Evolutionary conservation across 2,113 vertebrate species (phyloP).

Genomic region (Pardalotus punctatus): DNA sequence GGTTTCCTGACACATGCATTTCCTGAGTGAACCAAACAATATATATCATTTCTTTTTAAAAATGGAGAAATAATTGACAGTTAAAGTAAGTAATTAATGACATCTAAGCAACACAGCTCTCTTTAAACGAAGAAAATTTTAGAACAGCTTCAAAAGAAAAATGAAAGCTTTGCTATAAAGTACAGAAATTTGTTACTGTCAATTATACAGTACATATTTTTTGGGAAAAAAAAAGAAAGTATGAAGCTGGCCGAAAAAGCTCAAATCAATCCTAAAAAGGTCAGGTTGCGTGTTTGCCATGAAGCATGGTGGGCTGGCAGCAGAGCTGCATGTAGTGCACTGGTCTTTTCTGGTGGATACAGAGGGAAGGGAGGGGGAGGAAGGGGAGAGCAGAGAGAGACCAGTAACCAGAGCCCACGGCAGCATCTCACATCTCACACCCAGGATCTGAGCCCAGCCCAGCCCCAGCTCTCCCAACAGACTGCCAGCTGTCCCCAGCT

Average conservation of each 20-base stretch:
- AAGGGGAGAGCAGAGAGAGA: not conserved
- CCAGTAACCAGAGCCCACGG: not conserved
- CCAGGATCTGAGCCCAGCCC: not conserved
- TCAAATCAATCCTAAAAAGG: conserved; percentile 29
- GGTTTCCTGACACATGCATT: conserved; percentile 77
- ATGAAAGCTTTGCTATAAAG: conserved; percentile 65
- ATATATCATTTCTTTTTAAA: conserved; percentile 53
- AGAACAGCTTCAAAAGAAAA: conserved; percentile 60
- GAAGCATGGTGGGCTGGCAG: conserved; percentile 11
- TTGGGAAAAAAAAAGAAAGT: not conserved
- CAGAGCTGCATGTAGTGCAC: conserved; percentile 59
- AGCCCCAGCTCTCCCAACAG: not conserved
- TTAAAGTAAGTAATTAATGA: conserved; percentile 69
- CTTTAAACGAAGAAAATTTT: conserved; percentile 42
- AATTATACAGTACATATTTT: conserved; percentile 51
- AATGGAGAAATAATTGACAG: conserved; percentile 71
- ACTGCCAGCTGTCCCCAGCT: not conserved
- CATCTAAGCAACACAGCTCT: conserved; percentile 58
- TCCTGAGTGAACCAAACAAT: conserved; percentile 81
- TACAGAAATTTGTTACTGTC: conserved; percentile 59
- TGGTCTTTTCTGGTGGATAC: not conserved
- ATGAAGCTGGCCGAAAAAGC: not conserved
- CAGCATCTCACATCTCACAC: not conserved
- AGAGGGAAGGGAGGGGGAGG: not conserved
- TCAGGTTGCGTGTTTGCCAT: conserved; percentile 37